Percentiles rank a stretch among this genome's conserved stretches.
Evolutionary conservation across 2,797 vertebrate genomes (phyloP).

Genomic region (Pangasius mekongensis): DNA sequence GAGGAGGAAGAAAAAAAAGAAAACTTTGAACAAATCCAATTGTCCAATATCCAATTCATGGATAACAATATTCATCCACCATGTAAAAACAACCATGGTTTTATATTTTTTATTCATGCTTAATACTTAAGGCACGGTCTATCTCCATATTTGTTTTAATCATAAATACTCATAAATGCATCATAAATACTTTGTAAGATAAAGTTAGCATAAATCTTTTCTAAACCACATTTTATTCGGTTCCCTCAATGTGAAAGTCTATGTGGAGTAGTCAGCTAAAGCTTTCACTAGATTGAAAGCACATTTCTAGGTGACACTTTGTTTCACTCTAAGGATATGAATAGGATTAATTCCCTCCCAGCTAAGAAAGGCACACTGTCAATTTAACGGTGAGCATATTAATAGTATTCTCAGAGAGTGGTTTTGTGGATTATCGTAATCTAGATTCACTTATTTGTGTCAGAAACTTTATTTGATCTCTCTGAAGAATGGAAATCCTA

Average conservation of each 20-base stretch:
- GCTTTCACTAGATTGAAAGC: conserved; percentile 24
- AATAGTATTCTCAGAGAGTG: conserved; percentile 26
- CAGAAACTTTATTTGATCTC: conserved; percentile 49
- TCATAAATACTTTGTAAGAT: background rate
- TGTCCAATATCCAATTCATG: background rate
- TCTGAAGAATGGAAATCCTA: conserved; percentile 32
- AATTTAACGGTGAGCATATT: conserved; percentile 17
- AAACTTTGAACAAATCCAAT: background rate
- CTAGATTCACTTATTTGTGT: conserved; percentile 49
- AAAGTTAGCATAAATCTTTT: conserved; percentile 9
- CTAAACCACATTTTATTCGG: background rate
- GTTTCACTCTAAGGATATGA: conserved; percentile 19
- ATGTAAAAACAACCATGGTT: background rate
- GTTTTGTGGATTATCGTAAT: conserved; percentile 41
- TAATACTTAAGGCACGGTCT: background rate
- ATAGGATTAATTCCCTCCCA: conserved; percentile 22
- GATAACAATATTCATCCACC: background rate
- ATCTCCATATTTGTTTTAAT: background rate
- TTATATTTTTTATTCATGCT: background rate
- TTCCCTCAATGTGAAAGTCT: background rate
- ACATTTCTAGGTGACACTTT: conserved; percentile 33
- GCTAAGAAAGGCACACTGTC: conserved; percentile 10
- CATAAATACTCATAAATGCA: background rate
- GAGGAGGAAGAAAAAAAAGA: background rate
- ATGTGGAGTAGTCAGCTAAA: background rate